Conservation (phyloP, 1,140 invertebrate species). For the Drosophila persimilis region DNA sequence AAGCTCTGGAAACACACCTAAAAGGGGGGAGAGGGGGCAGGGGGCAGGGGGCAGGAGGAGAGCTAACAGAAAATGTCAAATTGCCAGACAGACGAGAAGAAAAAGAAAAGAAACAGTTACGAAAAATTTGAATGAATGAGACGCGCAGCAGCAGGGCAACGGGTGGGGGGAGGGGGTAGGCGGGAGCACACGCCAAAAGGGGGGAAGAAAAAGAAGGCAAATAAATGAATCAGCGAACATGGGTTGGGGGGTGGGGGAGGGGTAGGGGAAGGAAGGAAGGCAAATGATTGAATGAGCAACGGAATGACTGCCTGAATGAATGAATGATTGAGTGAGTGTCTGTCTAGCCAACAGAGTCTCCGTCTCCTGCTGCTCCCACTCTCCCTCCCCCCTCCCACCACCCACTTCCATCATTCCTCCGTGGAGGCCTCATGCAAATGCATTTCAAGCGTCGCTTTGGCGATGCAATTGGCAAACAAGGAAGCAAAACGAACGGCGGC, state of each 20-base stretch:
- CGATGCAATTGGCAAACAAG: slow-evolving; percentile 74
- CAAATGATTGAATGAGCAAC: slow-evolving; percentile 36
- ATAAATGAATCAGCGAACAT: too few species aligned
- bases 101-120: slow-evolving; percentile 46
- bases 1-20: slow-evolving; percentile 53
- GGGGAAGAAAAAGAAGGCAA: background rate
- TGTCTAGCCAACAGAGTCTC: slow-evolving; percentile 15
- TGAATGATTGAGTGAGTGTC: slow-evolving; percentile 47
- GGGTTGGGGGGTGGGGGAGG: background rate
- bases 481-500: slow-evolving; percentile 54
- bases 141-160: too few species aligned
- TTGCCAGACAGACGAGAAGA: slow-evolving; percentile 56
- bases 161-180: background rate
- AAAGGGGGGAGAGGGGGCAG: background rate
- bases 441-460: slow-evolving; percentile 47
- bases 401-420: background rate
- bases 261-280: background rate
- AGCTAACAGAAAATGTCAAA: slow-evolving; percentile 68
- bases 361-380: background rate
- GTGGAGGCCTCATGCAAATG: slow-evolving; percentile 53
- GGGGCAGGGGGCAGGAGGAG: slow-evolving; percentile 14
- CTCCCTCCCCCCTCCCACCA: slow-evolving; percentile 10
- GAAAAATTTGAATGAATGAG: slow-evolving; percentile 63
- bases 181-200: background rate
- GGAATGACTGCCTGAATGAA: slow-evolving; percentile 17